A percentile compares a stretch with the other conserved stretches of the same genome.
These are phyloP conservation scores for Rhodeus uyekii DNA, from an alignment of 2,797 vertebrate genomes.

Conservation along the genomic window DNA sequence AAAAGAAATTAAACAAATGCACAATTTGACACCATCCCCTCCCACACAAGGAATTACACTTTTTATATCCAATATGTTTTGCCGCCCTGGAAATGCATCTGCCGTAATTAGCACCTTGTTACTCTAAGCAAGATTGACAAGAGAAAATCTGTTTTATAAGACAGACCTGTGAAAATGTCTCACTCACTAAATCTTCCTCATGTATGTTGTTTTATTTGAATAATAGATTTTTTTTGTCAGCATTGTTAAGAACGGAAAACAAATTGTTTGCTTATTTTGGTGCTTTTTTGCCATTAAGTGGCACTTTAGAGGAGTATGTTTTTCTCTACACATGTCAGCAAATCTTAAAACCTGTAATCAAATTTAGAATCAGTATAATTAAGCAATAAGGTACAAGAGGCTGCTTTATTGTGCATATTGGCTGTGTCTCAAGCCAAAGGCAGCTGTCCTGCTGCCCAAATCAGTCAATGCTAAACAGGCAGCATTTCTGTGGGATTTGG, in stretches of 20 bases:
- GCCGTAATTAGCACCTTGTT: conserved; percentile 76
- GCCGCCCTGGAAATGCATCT: conserved; percentile 63
- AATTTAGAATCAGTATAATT: background rate
- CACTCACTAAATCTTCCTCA: background rate
- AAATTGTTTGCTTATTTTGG: background rate
- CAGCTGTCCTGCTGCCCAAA: background rate
- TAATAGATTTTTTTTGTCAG: background rate
- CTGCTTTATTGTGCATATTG: background rate
- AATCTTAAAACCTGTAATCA: conserved; percentile 16
- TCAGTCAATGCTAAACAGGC: background rate
- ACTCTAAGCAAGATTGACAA: conserved; percentile 41
- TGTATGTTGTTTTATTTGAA: background rate
- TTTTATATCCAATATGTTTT: conserved; percentile 69
- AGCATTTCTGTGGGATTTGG: background rate
- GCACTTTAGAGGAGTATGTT: conserved; percentile 6
- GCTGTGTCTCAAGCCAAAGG: conserved; percentile 6
- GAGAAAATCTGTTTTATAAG: conserved; percentile 31
- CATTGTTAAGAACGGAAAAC: background rate
- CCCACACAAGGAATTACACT: conserved; percentile 64
- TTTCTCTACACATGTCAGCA: conserved; percentile 15
- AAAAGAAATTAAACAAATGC: conserved; percentile 4
- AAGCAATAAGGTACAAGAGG: conserved; percentile 9
- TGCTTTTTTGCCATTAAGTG: background rate
- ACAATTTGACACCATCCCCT: conserved; percentile 31
- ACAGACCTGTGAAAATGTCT: conserved; percentile 23